phyloP scores from a whole-genome alignment of 1,140 invertebrate species.

The Oncopodura yosiiana region DNA sequence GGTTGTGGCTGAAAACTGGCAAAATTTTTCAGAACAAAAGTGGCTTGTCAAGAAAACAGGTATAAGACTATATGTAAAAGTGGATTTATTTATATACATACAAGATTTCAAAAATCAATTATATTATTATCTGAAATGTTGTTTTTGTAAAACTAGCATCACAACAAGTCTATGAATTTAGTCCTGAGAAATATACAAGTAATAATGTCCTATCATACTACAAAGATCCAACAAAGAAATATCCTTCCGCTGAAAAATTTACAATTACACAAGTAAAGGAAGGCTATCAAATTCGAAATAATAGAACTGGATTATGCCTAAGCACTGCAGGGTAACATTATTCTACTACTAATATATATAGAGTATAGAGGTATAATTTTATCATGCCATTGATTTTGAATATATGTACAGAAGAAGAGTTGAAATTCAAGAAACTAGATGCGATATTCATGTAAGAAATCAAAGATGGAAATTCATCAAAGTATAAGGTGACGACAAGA shows the following conservation, averaged over 20 bases:
- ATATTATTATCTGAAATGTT: too few species aligned
- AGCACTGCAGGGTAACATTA: constrained; percentile 11
- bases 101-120: too few species aligned
- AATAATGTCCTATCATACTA: constrained; percentile 18
- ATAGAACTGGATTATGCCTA: constrained; percentile 7
- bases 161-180: constrained; percentile 6
- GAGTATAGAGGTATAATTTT: neutral
- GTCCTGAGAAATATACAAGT: constrained; percentile 5
- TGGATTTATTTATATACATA: neutral
- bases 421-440: constrained; percentile 14
- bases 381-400: neutral
- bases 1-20: constrained; percentile 22
- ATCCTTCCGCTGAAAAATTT: constrained; percentile 13
- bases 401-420: constrained; percentile 1
- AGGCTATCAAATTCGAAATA: constrained; percentile 19
- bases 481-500: too few species aligned
- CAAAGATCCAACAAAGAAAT: constrained; percentile 15
- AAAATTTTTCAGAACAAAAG: constrained; percentile 24
- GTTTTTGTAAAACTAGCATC: neutral
- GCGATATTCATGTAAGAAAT: constrained; percentile 11
- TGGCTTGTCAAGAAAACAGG: constrained; percentile 16
- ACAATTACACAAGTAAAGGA: neutral
- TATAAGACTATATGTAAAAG: neutral
- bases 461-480: constrained; percentile 19
- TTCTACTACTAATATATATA: neutral